phyloP scores from a whole-genome alignment of 2,888 invertebrate species.

The Rhagonycha lutea region DNA sequence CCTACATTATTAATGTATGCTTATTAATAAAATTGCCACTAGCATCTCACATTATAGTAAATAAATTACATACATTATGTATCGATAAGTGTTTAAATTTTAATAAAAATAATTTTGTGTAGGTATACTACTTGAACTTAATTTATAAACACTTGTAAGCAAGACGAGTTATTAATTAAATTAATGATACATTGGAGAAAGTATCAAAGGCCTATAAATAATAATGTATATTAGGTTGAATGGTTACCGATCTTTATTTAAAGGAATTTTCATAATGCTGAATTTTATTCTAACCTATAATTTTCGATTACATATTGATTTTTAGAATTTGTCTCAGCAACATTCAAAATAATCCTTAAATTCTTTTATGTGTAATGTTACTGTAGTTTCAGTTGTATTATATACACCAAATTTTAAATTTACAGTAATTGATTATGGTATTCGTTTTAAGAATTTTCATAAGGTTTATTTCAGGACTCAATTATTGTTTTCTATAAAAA shows the following conservation, averaged over 20 bases:
- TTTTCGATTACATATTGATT: neutral
- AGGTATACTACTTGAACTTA: neutral
- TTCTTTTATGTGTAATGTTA: too few species aligned
- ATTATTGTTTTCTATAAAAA: too few species aligned
- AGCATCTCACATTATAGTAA: conserved; percentile 8
- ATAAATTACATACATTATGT: neutral
- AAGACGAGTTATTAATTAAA: neutral
- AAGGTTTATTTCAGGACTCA: too few species aligned
- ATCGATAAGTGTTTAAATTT: neutral
- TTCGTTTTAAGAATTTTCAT: too few species aligned
- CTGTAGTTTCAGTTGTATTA: too few species aligned
- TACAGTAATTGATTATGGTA: too few species aligned
- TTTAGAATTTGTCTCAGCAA: too few species aligned
- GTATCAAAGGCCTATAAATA: neutral
- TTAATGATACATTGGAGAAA: neutral
- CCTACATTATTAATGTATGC: conserved; percentile 30
- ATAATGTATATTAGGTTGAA: neutral
- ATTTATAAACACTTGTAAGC: neutral
- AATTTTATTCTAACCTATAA: neutral
- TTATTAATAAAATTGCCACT: conserved; percentile 34
- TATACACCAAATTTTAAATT: too few species aligned
- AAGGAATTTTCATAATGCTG: neutral
- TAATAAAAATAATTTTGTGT: neutral
- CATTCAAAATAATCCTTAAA: too few species aligned
- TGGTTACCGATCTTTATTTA: neutral